Conservation (phyloP, 2,797 vertebrate species). For the Poecilia gillii region DNA sequence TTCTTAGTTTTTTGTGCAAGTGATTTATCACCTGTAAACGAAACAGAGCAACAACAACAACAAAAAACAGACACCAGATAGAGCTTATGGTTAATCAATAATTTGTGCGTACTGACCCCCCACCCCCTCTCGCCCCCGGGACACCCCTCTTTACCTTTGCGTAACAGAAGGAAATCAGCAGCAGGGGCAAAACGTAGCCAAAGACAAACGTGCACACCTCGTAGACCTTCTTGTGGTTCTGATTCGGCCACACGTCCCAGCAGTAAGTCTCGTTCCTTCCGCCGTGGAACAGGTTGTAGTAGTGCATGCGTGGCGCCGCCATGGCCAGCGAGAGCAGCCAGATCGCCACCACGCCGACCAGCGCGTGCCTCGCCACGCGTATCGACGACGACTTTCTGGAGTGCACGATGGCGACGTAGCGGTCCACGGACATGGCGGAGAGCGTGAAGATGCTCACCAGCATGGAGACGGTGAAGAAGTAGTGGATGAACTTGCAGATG, state of each 20-base stretch:
- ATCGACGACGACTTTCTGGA: conserved; percentile 91
- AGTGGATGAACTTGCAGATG: conserved; percentile 96
- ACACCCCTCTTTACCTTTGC: conserved; percentile 86
- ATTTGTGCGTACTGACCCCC: background rate
- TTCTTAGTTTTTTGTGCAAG: conserved; percentile 95
- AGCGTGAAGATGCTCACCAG: conserved; percentile 98
- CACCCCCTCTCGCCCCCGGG: no score
- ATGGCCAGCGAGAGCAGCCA: conserved; percentile 92
- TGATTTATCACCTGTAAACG: conserved; percentile 93
- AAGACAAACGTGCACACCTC: conserved; percentile 95
- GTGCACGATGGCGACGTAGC: conserved; percentile 96
- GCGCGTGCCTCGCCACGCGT: conserved; percentile 86
- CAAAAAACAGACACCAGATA: conserved; percentile 12
- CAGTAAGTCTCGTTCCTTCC: conserved; percentile 90
- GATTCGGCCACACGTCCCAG: conserved; percentile 93
- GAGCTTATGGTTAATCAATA: background rate
- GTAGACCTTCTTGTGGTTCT: conserved; percentile 88
- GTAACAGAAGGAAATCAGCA: conserved; percentile 97
- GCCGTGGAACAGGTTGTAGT: conserved; percentile 87
- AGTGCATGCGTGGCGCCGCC: conserved; percentile 92
- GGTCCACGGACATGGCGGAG: conserved; percentile 97
- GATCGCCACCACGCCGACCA: conserved; percentile 89
- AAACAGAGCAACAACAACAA: conserved; percentile 6
- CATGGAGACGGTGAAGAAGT: conserved; percentile 98
- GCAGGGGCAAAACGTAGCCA: conserved; percentile 92